Evolutionary conservation across 2,888 invertebrate species (phyloP).

Genomic region (Macrosoma leucophasiata): DNA sequence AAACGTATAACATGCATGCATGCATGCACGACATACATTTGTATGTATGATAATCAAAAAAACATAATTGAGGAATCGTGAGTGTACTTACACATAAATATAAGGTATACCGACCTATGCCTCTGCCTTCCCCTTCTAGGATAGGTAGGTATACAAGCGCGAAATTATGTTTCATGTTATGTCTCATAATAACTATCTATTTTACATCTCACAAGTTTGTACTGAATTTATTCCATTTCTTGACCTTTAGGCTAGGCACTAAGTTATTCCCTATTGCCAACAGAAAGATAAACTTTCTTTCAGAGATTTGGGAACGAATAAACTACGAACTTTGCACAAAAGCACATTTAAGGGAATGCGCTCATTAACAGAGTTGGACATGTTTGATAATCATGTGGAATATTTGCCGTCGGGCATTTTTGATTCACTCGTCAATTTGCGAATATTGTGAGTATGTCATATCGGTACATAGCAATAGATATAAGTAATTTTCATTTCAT

Average conservation of each 20-base stretch:
- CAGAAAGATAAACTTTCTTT: slow-evolving; percentile 34
- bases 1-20: too few species aligned
- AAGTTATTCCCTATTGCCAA: too few species aligned
- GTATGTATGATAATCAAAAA: too few species aligned
- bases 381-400: slow-evolving; percentile 84
- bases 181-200: neutral
- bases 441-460: slow-evolving; percentile 80
- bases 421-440: slow-evolving; percentile 76
- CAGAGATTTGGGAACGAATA: slow-evolving; percentile 84
- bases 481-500: slow-evolving; percentile 4
- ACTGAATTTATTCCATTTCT: neutral
- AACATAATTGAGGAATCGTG: too few species aligned
- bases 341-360: slow-evolving; percentile 80
- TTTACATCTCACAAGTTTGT: neutral
- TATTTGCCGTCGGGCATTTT: slow-evolving; percentile 80
- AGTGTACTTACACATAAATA: too few species aligned
- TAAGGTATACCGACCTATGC: too few species aligned
- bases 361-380: slow-evolving; percentile 79
- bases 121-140: too few species aligned
- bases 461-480: too few species aligned
- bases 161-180: too few species aligned
- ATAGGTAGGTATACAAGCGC: too few species aligned
- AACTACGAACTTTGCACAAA: slow-evolving; percentile 80
- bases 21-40: too few species aligned
- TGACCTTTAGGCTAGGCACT: too few species aligned